Base-by-base conservation (phyloP, 2,113 vertebrate genomes). In the Mesembrinibis cayennensis region DNA sequence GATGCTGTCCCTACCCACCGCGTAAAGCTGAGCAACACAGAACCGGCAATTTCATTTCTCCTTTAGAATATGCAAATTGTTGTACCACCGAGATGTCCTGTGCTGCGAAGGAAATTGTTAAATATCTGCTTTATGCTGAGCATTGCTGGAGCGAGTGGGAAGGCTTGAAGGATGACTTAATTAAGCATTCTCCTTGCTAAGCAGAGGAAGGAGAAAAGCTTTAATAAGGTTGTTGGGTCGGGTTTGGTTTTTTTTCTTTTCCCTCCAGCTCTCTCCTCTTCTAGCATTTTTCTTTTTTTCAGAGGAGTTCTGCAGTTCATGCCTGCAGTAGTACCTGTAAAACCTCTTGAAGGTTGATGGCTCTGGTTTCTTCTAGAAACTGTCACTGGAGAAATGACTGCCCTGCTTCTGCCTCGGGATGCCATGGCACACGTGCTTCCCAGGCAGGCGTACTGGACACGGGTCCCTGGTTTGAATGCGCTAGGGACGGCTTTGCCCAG, bases 101-200 rank as follows among this genome's bases (percentile, higher is more conserved):
- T 38, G 76, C 79, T 78, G 90, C 4, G 2, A 44, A 92, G 62
- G 74, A 88, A 67, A 40, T 25, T 61, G 19, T 86, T 53, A 59
- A 59, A 74, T 40, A 18, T n/a, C 65, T 79, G 81, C 56, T 91
- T 91, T 89, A 38, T 95, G 74, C 86, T 74, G 76, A 92, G 85
- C 71, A 3, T 73, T 77, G 62, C 88, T 93, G 80, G 36, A 58
- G 44, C 2, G 14, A 74, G 65, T 32, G 36, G 47, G 59, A 53
- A 78, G 49, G 38, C 79, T 92, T 89, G 79, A 90, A 94, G 69
- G 59, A 67, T 74, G 42, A 55, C 76, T 90, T 97, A 77, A 97
- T 94, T 93, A 92, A 95, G 76, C 26, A 69, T 89, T 93, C 71
- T 88, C 63, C 82, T 89, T 95, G 88, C 69, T 93, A 78, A 92